A percentile compares a stretch with the other conserved stretches of the same genome.
phyloP scores from a whole-genome alignment of 2,888 invertebrate species.

The Rhyacophila evoluta region DNA sequence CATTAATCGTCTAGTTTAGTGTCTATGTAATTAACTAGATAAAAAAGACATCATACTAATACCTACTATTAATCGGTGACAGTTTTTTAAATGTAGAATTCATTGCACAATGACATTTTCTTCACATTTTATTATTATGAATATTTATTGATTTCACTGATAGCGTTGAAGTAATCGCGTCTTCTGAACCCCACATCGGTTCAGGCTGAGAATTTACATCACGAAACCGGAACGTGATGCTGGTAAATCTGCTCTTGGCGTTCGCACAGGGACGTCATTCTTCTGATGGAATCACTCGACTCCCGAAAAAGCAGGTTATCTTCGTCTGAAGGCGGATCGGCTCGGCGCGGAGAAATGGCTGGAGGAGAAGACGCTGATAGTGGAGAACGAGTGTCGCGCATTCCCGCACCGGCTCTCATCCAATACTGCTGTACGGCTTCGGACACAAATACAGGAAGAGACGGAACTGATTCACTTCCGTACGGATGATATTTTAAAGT shows the following conservation, averaged over 20 bases:
- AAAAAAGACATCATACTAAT: background rate
- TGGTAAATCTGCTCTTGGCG: constrained; percentile 70
- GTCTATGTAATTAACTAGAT: background rate
- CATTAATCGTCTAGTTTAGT: background rate
- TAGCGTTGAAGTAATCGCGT: background rate
- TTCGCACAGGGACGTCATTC: constrained; percentile 69
- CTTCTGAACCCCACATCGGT: background rate
- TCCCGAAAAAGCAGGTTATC: constrained; percentile 70
- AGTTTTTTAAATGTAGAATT: background rate
- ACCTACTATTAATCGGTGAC: background rate
- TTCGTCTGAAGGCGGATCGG: constrained; percentile 67
- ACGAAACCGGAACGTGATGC: constrained; percentile 71
- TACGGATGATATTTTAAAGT: constrained; percentile 72
- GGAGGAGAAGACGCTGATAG: constrained; percentile 68
- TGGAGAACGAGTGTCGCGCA: constrained; percentile 66
- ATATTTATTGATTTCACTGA: background rate
- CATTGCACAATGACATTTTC: background rate
- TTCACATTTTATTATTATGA: background rate
- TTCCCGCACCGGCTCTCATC: constrained; percentile 63
- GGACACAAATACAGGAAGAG: constrained; percentile 65
- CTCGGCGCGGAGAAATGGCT: constrained; percentile 66
- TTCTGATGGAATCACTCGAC: constrained; percentile 68
- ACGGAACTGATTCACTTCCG: constrained; percentile 62
- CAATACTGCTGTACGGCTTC: constrained; percentile 70
- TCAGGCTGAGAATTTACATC: constrained; percentile 62